Evolutionary conservation across 2,797 vertebrate species (phyloP).

Genomic region (Premnoplex brunnescens): DNA sequence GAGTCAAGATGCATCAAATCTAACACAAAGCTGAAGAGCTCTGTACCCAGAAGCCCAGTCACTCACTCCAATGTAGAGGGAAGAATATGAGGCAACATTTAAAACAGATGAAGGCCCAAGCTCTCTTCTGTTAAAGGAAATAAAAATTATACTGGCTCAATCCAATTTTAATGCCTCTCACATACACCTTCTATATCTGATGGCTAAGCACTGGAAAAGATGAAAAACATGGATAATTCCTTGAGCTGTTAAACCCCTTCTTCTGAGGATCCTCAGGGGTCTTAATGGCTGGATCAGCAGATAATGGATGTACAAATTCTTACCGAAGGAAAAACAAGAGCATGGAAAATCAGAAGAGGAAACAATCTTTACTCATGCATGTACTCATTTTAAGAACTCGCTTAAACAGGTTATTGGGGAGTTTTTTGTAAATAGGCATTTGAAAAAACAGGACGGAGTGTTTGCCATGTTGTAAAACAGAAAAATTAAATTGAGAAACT

Average conservation of each 20-base stretch:
- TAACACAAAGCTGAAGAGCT: neutral
- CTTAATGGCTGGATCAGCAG: neutral
- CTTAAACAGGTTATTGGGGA: neutral
- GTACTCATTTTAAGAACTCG: neutral
- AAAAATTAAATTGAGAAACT: neutral
- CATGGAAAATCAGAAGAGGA: neutral
- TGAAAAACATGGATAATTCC: neutral
- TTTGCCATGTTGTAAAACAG: neutral
- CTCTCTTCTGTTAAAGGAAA: neutral
- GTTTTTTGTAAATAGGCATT: neutral
- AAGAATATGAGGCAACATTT: neutral
- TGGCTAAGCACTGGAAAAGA: neutral
- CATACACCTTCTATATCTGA: neutral
- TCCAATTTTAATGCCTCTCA: neutral
- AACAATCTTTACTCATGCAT: neutral
- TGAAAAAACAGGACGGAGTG: neutral
- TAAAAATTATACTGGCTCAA: neutral
- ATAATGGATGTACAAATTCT: neutral
- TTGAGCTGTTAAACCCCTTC: neutral
- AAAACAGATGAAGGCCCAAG: neutral
- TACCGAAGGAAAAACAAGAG: neutral
- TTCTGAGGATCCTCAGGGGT: neutral
- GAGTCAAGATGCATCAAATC: neutral
- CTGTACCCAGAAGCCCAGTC: neutral
- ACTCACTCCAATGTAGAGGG: neutral